Evolutionary conservation across 2,888 invertebrate genomes (phyloP).

Genomic region (Melanostoma scalare): DNA sequence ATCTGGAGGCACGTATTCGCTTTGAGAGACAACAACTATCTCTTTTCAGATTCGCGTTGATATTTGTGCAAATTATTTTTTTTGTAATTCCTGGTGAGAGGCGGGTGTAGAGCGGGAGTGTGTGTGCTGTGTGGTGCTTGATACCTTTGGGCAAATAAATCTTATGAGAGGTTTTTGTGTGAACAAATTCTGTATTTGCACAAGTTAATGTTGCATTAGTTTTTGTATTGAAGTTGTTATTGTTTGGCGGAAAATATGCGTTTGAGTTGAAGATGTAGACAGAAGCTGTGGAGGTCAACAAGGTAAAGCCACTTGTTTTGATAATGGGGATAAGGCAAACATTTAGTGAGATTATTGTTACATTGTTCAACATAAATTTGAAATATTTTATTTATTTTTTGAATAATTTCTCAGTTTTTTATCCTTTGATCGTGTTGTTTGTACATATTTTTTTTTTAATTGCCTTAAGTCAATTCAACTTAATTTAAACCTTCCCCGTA

Average conservation of each 20-base stretch:
- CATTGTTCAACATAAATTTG: neutral
- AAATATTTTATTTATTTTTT: no score
- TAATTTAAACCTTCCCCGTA: no score
- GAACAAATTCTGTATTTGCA: constrained; percentile 15
- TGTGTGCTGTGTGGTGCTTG: neutral
- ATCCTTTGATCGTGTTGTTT: no score
- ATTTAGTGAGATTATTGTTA: neutral
- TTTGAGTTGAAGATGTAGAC: constrained; percentile 37
- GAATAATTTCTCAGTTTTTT: no score
- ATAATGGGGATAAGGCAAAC: constrained; percentile 9
- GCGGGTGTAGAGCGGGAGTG: no score
- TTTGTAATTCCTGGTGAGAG: neutral
- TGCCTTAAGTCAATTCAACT: no score
- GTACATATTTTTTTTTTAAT: no score
- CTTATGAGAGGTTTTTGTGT: constrained; percentile 10
- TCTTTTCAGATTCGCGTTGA: constrained; percentile 58
- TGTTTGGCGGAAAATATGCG: constrained; percentile 15
- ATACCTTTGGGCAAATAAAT: neutral
- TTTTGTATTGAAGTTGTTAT: constrained; percentile 25
- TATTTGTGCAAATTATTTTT: constrained; percentile 53
- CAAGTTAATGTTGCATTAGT: neutral
- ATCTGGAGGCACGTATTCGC: constrained; percentile 50
- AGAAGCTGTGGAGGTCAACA: constrained; percentile 10
- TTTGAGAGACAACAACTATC: constrained; percentile 68
- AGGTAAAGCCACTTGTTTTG: constrained; percentile 39